A percentile compares a stretch with the other conserved stretches of the same genome.
Evolutionary conservation across 1,140 invertebrate species (phyloP).

Genomic region (Zelostemma sp.): DNA sequence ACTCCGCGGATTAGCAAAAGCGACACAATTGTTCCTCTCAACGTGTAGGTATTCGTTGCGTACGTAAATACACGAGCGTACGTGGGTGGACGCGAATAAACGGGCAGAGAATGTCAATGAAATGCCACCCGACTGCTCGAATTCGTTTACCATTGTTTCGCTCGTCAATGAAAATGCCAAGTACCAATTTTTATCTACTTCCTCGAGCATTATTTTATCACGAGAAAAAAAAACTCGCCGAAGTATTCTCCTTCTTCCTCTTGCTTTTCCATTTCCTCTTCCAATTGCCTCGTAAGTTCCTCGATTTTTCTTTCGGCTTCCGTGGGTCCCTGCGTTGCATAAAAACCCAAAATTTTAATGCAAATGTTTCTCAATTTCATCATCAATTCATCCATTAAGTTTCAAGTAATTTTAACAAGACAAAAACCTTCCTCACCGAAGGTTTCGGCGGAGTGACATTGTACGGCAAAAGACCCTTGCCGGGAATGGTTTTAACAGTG

Average conservation of each 20-base stretch:
- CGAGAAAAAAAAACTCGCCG: conserved; percentile 77
- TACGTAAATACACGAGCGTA: conserved; percentile 27
- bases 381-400: too few species aligned
- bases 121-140: conserved; percentile 21
- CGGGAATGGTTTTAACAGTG: conserved; percentile 63
- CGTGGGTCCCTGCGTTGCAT: conserved; percentile 77
- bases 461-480: conserved; percentile 86
- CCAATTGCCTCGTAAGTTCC: conserved; percentile 88
- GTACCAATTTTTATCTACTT: too few species aligned
- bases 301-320: conserved; percentile 93
- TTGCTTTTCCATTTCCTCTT: conserved; percentile 95
- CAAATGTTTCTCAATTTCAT: too few species aligned
- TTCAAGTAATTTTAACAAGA: too few species aligned
- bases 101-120: conserved; percentile 50
- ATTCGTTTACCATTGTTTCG: not conserved
- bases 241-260: conserved; percentile 96
- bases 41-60: conserved; percentile 22
- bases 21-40: conserved; percentile 23
- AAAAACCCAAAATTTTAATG: conserved; percentile 4
- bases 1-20: not conserved
- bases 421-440: conserved; percentile 61
- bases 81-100: conserved; percentile 49
- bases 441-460: conserved; percentile 89
- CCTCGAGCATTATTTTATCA: too few species aligned
- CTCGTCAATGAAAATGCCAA: not conserved